Evolutionary conservation across 2,113 vertebrate species (phyloP).

Genomic region (Leucosticte australis): DNA sequence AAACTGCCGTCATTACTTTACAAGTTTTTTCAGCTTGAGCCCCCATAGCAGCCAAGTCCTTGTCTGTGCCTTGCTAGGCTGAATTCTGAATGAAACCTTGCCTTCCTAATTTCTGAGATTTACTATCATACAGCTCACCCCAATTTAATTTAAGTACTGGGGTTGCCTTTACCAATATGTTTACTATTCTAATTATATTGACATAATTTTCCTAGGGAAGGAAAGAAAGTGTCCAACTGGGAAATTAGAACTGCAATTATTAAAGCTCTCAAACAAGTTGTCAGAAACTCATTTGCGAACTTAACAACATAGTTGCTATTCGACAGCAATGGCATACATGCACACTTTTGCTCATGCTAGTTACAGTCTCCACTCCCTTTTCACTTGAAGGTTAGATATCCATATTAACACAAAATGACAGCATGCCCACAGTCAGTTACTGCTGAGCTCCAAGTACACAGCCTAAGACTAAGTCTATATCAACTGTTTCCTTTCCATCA

Average conservation of each 20-base stretch:
- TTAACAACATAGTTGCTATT: not conserved
- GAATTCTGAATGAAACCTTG: not conserved
- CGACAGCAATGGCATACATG: fast-evolving
- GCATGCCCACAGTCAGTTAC: not conserved
- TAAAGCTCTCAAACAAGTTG: not conserved
- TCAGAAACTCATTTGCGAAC: not conserved
- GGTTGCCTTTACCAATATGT: not conserved
- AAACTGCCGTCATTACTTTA: not conserved
- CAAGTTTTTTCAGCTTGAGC: not conserved
- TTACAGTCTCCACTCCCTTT: not conserved
- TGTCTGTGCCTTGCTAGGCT: not conserved
- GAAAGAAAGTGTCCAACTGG: not conserved
- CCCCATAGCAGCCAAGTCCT: not conserved
- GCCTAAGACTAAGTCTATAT: not conserved
- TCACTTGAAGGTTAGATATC: not conserved
- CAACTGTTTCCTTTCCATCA: not conserved
- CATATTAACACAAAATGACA: not conserved
- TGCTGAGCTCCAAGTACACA: not conserved
- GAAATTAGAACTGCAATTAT: not conserved
- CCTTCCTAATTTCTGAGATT: not conserved
- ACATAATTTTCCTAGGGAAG: not conserved
- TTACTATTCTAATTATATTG: not conserved
- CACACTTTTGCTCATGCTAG: not conserved
- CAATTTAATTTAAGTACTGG: not conserved
- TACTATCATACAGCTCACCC: not conserved